Base-by-base conservation (phyloP, 1,140 invertebrate species). In the Onthophagus taurus region DNA sequence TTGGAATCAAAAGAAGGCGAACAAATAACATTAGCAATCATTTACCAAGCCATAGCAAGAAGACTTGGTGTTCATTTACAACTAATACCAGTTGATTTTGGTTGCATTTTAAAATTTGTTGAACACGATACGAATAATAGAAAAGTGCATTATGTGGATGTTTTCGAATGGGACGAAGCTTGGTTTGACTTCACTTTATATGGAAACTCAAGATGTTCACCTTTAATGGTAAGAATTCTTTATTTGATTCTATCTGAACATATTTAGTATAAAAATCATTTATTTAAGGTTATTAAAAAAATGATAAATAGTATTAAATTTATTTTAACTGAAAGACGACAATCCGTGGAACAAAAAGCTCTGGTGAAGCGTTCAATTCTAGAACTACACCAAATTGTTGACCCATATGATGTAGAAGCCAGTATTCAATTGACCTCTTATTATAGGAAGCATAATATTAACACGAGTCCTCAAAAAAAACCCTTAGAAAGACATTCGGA, bases 11-110 rank as follows among this genome's bases (percentile, higher is more conserved):
- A 66, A 49, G 59, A 57, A 31, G 81, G 81, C 8, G 74, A 79
- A 54, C 71, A 75, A 2, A 76, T 84, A 31, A 74, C 72, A 2
- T 53, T 83, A 31, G 71, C 72, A 36, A 71, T 83, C 38, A 64
- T 85, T 43, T 85, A 78, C 61, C 71, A 78, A 52, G 74, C 74
- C 33, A 63, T 85, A 24, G 77, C 78, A n/a, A 63, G 72, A 44
- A 60, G 77, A 53, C 69, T 83, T 21, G 83, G 82, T 29, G 65
- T 85, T 2, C 55, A 67, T 7, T 80, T 78, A 55, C 74, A 83
- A 34, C 70, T 78, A 30, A 72, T 83, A 24, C 77, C 67, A 55
- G 80, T 81, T 48, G 78, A 81, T 2, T 64, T 68, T n/a, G 77
- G 82, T 54, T 80, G 80, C 50, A 53, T 82, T 12, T 59, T 83